Conservation (phyloP, 2,888 invertebrate genomes). For the Xylota sylvarum region DNA sequence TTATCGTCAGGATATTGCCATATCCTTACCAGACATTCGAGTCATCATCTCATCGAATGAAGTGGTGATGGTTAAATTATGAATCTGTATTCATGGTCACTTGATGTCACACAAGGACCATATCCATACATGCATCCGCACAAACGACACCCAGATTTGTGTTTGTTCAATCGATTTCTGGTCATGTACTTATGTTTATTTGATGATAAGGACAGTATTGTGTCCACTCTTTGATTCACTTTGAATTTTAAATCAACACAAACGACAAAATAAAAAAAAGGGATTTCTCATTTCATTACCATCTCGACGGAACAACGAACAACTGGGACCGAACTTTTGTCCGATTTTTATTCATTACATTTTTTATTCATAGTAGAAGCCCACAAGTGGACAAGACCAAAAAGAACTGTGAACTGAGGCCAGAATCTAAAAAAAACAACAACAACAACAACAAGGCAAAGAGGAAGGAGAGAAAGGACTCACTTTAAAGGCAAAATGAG, state of each 20-base stretch:
- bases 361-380: constrained; percentile 61
- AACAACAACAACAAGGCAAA: constrained; percentile 1
- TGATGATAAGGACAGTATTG: constrained; percentile 41
- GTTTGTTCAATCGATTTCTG: constrained; percentile 18
- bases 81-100: constrained; percentile 34
- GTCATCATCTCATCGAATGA: background rate
- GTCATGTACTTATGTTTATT: constrained; percentile 40
- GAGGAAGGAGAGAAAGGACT: background rate
- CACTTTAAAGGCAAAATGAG: constrained; percentile 51
- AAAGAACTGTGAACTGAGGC: too few relatives aligned
- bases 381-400: constrained; percentile 38
- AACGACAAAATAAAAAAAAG: constrained; percentile 22
- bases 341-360: constrained; percentile 63
- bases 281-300: constrained; percentile 14
- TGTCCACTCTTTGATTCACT: constrained; percentile 50
- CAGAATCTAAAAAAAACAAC: too few relatives aligned
- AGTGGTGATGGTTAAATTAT: constrained; percentile 60
- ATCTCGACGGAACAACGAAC: constrained; percentile 1
- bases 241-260: constrained; percentile 46
- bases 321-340: constrained; percentile 34
- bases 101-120: constrained; percentile 27
- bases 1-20: background rate
- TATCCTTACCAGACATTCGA: constrained; percentile 15
- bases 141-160: constrained; percentile 17
- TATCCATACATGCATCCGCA: background rate